Evolutionary conservation across 2,113 vertebrate genomes (phyloP).

Genomic region (Brachyistius frenatus): DNA sequence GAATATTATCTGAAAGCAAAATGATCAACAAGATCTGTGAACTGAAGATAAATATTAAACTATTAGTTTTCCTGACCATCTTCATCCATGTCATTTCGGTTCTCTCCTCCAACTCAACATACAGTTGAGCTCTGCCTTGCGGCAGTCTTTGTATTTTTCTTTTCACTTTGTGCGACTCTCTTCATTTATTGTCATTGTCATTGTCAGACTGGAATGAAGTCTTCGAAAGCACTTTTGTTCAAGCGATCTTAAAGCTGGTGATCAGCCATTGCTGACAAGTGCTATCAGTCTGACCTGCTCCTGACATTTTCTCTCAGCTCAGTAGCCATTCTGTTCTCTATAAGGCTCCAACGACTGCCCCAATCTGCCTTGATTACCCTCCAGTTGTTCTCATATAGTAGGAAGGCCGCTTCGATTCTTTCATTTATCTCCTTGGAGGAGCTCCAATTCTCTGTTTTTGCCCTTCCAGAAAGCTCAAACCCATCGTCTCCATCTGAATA

Average conservation of each 20-base stretch:
- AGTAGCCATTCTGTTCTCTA: slow-evolving; percentile 7
- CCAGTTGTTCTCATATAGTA: slow-evolving; percentile 48
- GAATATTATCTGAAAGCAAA: neutral
- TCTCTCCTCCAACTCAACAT: neutral
- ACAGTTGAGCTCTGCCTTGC: neutral
- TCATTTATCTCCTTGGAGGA: slow-evolving; percentile 31
- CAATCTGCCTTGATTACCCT: slow-evolving; percentile 41
- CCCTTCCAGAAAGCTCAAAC: slow-evolving; percentile 16
- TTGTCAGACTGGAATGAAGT: neutral
- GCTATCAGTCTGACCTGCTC: slow-evolving; percentile 7
- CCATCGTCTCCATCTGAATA: neutral
- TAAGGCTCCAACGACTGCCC: slow-evolving; percentile 5
- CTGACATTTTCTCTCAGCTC: slow-evolving; percentile 5
- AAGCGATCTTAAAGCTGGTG: neutral
- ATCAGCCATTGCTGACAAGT: slow-evolving; percentile 18
- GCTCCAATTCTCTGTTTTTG: slow-evolving; percentile 6
- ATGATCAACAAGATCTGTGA: neutral
- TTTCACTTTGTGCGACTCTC: neutral
- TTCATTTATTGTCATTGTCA: slow-evolving; percentile 2
- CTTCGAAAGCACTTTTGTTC: neutral
- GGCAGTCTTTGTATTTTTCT: neutral
- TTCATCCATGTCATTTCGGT: neutral
- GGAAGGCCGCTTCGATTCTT: slow-evolving; percentile 32
- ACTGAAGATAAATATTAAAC: neutral
- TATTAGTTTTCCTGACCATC: neutral